Conservation (phyloP, 2,797 vertebrate species). For the Selene dorsalis region DNA sequence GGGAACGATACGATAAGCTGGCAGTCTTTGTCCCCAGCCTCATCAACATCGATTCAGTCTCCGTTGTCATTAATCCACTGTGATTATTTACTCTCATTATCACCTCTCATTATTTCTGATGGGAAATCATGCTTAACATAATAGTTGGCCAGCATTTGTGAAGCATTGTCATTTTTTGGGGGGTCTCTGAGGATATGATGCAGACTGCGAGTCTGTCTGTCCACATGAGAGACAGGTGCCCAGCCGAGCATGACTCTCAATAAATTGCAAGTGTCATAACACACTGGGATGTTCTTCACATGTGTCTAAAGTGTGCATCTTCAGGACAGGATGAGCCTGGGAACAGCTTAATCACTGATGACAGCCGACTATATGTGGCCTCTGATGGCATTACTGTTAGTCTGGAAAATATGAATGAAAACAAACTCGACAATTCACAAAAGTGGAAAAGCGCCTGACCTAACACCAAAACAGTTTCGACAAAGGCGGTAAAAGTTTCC, state of each 20-base stretch:
- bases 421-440: neutral
- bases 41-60: slow-evolving; percentile 30
- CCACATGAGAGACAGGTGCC: slow-evolving; percentile 15
- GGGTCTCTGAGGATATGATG: slow-evolving; percentile 14
- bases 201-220: slow-evolving; percentile 14
- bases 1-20: slow-evolving; percentile 5
- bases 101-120: slow-evolving; percentile 14
- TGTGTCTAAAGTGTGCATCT: slow-evolving; percentile 26
- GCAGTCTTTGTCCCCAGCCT: slow-evolving; percentile 24
- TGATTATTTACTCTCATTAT: slow-evolving; percentile 31
- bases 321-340: slow-evolving; percentile 14
- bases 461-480: neutral
- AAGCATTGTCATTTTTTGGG: slow-evolving; percentile 7
- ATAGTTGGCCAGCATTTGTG: slow-evolving; percentile 12
- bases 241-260: slow-evolving; percentile 23
- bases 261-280: slow-evolving; percentile 41
- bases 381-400: slow-evolving; percentile 9
- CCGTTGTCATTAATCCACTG: slow-evolving; percentile 20
- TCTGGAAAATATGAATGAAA: neutral
- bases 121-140: slow-evolving; percentile 36
- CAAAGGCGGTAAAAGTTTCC: neutral
- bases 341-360: slow-evolving; percentile 21
- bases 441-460: neutral
- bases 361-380: slow-evolving; percentile 1
- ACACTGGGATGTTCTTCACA: slow-evolving; percentile 26